Evolutionary conservation across 2,113 vertebrate species (phyloP).

Genomic region (Struthio camelus): DNA sequence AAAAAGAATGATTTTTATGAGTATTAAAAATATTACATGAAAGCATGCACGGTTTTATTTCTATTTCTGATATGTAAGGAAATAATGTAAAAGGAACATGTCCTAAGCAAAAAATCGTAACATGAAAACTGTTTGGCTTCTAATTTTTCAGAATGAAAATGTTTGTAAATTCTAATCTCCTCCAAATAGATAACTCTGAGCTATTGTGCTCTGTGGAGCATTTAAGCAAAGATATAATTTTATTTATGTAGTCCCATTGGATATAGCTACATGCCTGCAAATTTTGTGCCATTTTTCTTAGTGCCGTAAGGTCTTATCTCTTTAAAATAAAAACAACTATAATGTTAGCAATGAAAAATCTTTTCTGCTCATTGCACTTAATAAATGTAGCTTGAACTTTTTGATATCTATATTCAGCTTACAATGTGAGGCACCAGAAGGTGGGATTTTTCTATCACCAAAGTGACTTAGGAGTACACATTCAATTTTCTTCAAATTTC

Average conservation of each 20-base stretch:
- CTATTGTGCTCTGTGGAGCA: neutral
- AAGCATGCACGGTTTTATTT: neutral
- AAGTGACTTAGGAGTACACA: neutral
- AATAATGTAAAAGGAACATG: neutral
- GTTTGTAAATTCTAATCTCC: neutral
- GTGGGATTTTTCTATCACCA: neutral
- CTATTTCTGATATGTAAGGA: neutral
- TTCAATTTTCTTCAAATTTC: neutral
- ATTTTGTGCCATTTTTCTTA: neutral
- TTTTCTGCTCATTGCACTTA: neutral
- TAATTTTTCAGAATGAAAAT: neutral
- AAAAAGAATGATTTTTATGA: neutral
- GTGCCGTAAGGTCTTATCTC: neutral
- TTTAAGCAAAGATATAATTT: neutral
- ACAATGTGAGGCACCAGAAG: neutral
- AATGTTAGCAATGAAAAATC: neutral
- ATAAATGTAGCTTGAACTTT: neutral
- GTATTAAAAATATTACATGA: neutral
- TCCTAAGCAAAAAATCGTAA: neutral
- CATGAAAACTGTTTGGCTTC: neutral
- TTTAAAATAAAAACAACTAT: neutral
- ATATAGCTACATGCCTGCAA: neutral
- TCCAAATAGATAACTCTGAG: neutral
- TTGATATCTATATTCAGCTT: neutral
- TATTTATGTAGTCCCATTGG: neutral